phyloP scores from a whole-genome alignment of 30 jellyfish, hydroid and myxozoan genomes.

The Hydractinia symbiolongicarpus region DNA sequence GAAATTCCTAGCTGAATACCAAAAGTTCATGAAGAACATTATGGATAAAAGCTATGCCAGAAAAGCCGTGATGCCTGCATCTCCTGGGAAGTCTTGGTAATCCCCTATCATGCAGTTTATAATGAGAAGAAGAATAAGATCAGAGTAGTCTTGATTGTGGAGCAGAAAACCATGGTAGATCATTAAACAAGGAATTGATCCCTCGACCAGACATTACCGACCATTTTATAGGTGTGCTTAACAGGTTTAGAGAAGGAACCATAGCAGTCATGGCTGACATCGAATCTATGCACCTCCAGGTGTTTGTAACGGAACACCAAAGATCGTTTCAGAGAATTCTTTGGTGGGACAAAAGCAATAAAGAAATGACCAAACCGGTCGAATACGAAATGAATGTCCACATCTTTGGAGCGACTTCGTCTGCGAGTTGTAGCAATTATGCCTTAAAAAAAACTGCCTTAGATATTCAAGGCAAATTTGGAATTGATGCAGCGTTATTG shows the following conservation, averaged over 20 bases:
- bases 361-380: background rate
- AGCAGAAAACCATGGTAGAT: conserved; percentile 44
- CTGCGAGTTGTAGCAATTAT: background rate
- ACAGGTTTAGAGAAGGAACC: background rate
- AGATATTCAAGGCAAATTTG: background rate
- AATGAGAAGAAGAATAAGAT: conserved; percentile 48
- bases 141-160: conserved; percentile 47
- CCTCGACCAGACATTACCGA: conserved; percentile 38
- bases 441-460: conserved; percentile 6
- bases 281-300: conserved; percentile 44
- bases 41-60: conserved; percentile 8
- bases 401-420: conserved; percentile 4
- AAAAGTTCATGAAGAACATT: conserved; percentile 24
- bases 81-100: conserved; percentile 41
- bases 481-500: background rate
- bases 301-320: conserved; percentile 23
- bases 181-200: background rate
- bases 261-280: conserved; percentile 24
- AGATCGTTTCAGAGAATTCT: conserved; percentile 15
- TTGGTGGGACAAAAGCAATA: conserved; percentile 18
- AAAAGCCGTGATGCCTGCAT: background rate
- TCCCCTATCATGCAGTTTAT: conserved; percentile 53
- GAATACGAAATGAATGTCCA: background rate
- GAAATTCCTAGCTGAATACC: background rate
- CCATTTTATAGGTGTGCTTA: conserved; percentile 10